phyloP scores from a whole-genome alignment of 2,888 invertebrate genomes.

The Hesperia comma region DNA sequence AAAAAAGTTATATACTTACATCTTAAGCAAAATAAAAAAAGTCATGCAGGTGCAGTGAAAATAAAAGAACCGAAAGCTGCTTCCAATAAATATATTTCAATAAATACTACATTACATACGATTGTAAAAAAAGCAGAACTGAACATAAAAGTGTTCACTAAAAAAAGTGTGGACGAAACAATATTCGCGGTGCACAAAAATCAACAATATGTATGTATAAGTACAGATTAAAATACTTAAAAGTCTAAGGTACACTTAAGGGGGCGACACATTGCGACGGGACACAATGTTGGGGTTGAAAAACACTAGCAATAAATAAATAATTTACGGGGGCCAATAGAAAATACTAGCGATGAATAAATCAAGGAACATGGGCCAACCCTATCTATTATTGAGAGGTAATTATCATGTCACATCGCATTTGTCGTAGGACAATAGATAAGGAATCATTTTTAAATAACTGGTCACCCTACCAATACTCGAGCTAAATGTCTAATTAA shows the following conservation, averaged over 20 bases:
- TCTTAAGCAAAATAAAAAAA: conserved; percentile 34
- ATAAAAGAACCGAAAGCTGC: conserved; percentile 71
- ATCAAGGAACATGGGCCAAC: too few species aligned
- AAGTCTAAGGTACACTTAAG: too few species aligned
- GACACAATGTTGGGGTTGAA: background rate
- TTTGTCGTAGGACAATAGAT: too few species aligned
- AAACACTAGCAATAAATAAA: too few species aligned
- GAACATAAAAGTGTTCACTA: conserved; percentile 42
- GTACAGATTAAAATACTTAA: background rate
- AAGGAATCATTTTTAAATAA: too few species aligned
- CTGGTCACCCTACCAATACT: too few species aligned
- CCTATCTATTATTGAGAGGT: too few species aligned
- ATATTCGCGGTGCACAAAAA: conserved; percentile 16
- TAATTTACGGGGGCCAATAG: too few species aligned
- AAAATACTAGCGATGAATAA: background rate
- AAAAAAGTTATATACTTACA: too few species aligned
- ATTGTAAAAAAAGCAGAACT: conserved; percentile 51
- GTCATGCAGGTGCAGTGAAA: conserved; percentile 50
- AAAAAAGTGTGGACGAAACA: conserved; percentile 27
- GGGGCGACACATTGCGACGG: background rate
- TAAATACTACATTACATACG: conserved; percentile 51
- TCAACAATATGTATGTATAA: background rate
- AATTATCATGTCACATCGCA: too few species aligned
- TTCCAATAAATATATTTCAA: conserved; percentile 73
- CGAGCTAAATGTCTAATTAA: too few species aligned